Base-by-base conservation (phyloP, 2,888 invertebrate species). In the Trissoscelio sp. region DNA sequence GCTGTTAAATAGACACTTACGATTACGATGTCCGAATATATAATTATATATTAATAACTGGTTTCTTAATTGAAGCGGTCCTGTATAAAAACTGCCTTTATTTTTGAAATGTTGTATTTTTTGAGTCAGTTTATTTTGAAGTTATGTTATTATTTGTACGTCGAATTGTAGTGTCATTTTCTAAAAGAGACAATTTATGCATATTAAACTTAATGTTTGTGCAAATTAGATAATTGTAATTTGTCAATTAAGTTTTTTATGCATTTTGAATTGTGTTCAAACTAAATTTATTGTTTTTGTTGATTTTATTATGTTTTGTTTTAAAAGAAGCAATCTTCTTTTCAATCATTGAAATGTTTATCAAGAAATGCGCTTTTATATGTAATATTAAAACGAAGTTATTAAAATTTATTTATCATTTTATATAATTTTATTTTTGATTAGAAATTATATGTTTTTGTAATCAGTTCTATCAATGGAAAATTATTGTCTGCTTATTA, bases 21-120 rank as follows among this genome's bases (percentile, higher is more conserved):
- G 46, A 82, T 67, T 39, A 60, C 18, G 58, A 72, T 39, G 34
- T 60, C 82, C 53, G 22, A 55, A 55, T 73, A 64, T 62, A 75
- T 77, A 51, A 66, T 73, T 77, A 57, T 66, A 79, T 39, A 74
- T 58, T 58, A 48, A 69, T 73, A 46, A 34, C 9, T 48, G 1
- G 18, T 55, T 53, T 53, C 11, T 53, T 53, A 28, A 53, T 53
- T 28, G 18, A 7, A 5, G 11, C 12, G n/a, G 6, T 48, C 22
- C 24, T 12, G 14, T 3, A 9, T 46, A 1, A 24, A 12, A 12
- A 14, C n/a, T 48, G 24, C 3, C 1, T 48, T n/a, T 48, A 48
- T 48, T 14, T 48, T 14, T 28, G 6, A 5, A 28, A 6, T 53
- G 31, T 16, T 7, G 12, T 53, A 31, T 34, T 39, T 6, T 34